These are phyloP conservation scores for Ochropleura leucogaster DNA, from an alignment of 2,888 invertebrate genomes.

Conservation along the genomic window DNA sequence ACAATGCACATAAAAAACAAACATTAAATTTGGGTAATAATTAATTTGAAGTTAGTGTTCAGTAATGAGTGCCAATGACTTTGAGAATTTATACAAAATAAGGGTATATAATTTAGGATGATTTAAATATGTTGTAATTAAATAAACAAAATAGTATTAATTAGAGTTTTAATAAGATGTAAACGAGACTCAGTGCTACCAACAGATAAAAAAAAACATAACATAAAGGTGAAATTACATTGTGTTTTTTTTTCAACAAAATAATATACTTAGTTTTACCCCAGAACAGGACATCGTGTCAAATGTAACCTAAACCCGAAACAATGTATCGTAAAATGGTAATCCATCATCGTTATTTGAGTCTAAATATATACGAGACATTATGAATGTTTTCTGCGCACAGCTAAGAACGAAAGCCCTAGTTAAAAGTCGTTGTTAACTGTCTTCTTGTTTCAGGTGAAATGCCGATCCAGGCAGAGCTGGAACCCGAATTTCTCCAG, in stretches of 20 bases:
- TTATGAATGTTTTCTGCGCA: not conserved
- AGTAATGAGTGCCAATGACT: not conserved
- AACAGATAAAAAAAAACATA: too few species aligned
- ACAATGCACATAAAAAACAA: not conserved
- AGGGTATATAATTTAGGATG: not conserved
- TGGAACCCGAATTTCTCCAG: conserved; percentile 95
- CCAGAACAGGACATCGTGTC: not conserved
- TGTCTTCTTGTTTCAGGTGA: conserved; percentile 91
- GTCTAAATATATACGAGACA: not conserved
- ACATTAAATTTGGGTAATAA: not conserved
- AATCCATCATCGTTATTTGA: not conserved
- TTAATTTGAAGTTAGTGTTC: not conserved
- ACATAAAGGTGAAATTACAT: too few species aligned
- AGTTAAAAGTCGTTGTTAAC: not conserved
- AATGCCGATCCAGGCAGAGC: conserved; percentile 92
- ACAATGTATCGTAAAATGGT: not conserved
- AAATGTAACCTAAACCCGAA: not conserved
- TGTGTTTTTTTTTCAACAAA: too few species aligned
- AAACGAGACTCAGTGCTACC: too few species aligned
- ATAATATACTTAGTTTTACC: not conserved
- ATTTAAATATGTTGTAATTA: too few species aligned
- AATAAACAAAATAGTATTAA: too few species aligned
- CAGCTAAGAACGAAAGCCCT: not conserved
- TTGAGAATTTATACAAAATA: not conserved
- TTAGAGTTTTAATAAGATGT: too few species aligned